Evolutionary conservation across 2,888 invertebrate genomes (phyloP).

Genomic region (Caprella mutica): DNA sequence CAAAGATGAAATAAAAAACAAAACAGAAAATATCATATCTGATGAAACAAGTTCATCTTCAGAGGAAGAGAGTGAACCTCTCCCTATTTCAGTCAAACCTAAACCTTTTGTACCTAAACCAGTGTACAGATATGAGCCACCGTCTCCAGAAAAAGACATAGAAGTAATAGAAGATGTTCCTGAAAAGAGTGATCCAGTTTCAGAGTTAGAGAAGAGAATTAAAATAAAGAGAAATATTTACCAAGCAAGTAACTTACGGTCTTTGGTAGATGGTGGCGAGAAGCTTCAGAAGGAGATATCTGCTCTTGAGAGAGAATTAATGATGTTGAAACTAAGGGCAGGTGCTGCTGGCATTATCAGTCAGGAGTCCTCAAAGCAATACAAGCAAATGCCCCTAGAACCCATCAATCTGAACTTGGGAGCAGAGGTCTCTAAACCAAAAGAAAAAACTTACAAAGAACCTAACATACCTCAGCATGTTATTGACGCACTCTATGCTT

Average conservation of each 20-base stretch:
- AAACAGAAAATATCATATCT: too few relatives aligned
- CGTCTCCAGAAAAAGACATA: too few relatives aligned
- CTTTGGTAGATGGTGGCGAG: slow-evolving; percentile 34
- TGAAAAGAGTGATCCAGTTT: too few relatives aligned
- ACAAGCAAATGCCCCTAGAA: not conserved
- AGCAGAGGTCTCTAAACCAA: not conserved
- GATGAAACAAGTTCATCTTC: too few relatives aligned
- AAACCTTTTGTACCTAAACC: too few relatives aligned
- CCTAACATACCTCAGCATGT: slow-evolving; percentile 17
- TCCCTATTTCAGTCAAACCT: too few relatives aligned
- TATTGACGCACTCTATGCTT: slow-evolving; percentile 19
- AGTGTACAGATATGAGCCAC: too few relatives aligned
- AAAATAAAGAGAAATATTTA: slow-evolving; percentile 19
- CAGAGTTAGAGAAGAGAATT: not conserved
- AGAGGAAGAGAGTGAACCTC: too few relatives aligned
- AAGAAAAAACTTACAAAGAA: not conserved
- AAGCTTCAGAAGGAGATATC: slow-evolving; percentile 29
- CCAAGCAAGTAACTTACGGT: slow-evolving; percentile 20
- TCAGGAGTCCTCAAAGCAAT: not conserved
- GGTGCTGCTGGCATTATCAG: slow-evolving; percentile 6
- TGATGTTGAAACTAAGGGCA: slow-evolving; percentile 19
- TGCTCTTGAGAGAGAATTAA: slow-evolving; percentile 30
- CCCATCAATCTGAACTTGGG: not conserved
- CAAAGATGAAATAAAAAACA: too few relatives aligned
- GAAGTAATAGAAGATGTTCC: too few relatives aligned